Conservation (phyloP, 1,140 invertebrate species). For the Drosophila pseudoananassae region DNA sequence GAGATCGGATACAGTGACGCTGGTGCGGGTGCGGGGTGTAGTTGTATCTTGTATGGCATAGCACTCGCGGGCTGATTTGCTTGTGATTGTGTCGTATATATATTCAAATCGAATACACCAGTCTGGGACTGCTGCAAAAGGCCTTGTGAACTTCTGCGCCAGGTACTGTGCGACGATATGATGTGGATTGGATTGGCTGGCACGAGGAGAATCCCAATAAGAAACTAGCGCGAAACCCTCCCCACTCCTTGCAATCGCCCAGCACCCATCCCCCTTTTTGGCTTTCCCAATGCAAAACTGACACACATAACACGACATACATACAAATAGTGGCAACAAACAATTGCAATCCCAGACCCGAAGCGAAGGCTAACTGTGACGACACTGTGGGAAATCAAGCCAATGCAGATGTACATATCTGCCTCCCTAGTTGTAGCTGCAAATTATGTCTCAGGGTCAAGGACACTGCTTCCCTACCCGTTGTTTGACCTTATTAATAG, state of each 20-base stretch:
- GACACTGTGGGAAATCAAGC: slow-evolving; percentile 55
- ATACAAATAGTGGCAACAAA: slow-evolving; percentile 40
- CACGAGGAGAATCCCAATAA: slow-evolving; percentile 50
- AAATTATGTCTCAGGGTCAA: slow-evolving; percentile 55
- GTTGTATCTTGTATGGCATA: slow-evolving; percentile 29
- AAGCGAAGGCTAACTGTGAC: slow-evolving; percentile 72
- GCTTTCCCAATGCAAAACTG: background rate
- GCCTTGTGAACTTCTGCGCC: slow-evolving; percentile 68
- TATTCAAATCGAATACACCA: slow-evolving; percentile 54
- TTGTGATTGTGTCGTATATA: slow-evolving; percentile 38
- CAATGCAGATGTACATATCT: slow-evolving; percentile 20
- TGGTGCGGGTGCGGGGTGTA: slow-evolving; percentile 43
- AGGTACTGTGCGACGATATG: slow-evolving; percentile 52
- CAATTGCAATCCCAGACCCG: slow-evolving; percentile 45
- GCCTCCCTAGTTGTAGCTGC: slow-evolving; percentile 22
- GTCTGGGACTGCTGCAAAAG: slow-evolving; percentile 42
- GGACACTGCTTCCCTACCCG: slow-evolving; percentile 33
- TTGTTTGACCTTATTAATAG: slow-evolving; percentile 47
- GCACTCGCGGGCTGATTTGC: slow-evolving; percentile 33
- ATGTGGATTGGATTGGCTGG: slow-evolving; percentile 2
- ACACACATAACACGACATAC: slow-evolving; percentile 12
- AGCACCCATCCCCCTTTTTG: background rate
- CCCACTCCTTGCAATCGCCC: background rate
- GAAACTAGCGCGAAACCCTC: slow-evolving; percentile 65
- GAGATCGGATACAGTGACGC: slow-evolving; percentile 25